Evolutionary conservation across 2,888 invertebrate species (phyloP).

Genomic region (Thalpophila matura): DNA sequence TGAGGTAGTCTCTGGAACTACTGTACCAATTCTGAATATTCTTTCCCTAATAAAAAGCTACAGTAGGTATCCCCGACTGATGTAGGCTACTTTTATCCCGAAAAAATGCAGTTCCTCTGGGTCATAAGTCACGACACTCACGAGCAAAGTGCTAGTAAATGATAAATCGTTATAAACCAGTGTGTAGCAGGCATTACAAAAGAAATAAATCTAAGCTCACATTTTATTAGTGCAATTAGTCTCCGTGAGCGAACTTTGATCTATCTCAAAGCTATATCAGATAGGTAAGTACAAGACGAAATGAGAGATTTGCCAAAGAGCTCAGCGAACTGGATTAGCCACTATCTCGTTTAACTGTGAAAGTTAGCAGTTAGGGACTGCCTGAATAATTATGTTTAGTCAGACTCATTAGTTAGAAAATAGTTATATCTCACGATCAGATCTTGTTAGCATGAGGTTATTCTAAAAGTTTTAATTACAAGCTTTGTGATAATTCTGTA

Average conservation of each 20-base stretch:
- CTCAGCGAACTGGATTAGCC: conserved; percentile 45
- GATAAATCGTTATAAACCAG: neutral
- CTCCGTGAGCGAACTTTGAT: conserved; percentile 23
- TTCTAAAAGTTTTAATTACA: conserved; percentile 1
- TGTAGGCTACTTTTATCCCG: too few relatives aligned
- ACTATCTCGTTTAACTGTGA: conserved; percentile 33
- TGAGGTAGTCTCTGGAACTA: too few relatives aligned
- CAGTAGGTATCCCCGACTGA: too few relatives aligned
- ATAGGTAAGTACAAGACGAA: conserved; percentile 20
- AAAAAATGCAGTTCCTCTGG: too few relatives aligned
- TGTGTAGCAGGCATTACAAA: neutral
- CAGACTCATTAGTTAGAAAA: conserved; percentile 8
- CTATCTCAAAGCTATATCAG: conserved; percentile 34
- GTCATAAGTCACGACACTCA: too few relatives aligned
- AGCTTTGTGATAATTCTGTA: neutral
- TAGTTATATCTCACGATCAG: conserved; percentile 10
- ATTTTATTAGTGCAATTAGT: conserved; percentile 32
- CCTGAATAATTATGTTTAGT: conserved; percentile 31
- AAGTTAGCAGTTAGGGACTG: conserved; percentile 29
- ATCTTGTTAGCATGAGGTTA: conserved; percentile 2
- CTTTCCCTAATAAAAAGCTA: too few relatives aligned
- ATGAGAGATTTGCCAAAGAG: conserved; percentile 35
- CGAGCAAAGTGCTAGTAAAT: too few relatives aligned
- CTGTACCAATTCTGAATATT: too few relatives aligned
- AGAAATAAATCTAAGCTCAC: conserved; percentile 7